A percentile compares a stretch with the other conserved stretches of the same genome.
Evolutionary conservation across 2,797 vertebrate genomes (phyloP).

Genomic region (Dipus sagitta): DNA sequence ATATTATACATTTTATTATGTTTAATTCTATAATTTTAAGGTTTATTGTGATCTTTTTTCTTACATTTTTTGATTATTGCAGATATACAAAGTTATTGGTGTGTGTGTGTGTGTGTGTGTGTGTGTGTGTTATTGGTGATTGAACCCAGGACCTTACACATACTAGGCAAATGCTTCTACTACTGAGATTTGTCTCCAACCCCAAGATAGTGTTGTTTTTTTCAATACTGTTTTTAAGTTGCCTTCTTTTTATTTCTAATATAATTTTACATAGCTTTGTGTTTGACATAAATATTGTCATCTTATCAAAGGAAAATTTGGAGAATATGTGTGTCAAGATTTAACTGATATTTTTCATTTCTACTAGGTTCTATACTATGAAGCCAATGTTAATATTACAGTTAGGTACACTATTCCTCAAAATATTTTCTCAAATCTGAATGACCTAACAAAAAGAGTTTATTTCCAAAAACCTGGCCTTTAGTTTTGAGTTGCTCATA

Average conservation of each 20-base stretch:
- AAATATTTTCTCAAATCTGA: background rate
- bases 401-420: background rate
- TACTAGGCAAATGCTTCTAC: background rate
- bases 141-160: background rate
- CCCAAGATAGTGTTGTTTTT: background rate
- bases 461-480: background rate
- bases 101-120: no score
- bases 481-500: background rate
- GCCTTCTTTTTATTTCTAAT: background rate
- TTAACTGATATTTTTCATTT: background rate
- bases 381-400: background rate
- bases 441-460: background rate
- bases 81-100: background rate
- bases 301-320: background rate
- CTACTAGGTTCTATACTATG: background rate
- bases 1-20: conserved; percentile 2
- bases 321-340: background rate
- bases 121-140: background rate
- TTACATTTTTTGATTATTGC: conserved; percentile 31
- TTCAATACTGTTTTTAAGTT: background rate
- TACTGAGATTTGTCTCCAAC: background rate
- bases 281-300: background rate
- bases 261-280: background rate
- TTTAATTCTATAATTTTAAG: background rate
- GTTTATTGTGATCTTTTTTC: conserved; percentile 1